These are phyloP conservation scores for Marisa cornuarietis DNA, from an alignment of 1,140 invertebrate species.

Conservation along the genomic window DNA sequence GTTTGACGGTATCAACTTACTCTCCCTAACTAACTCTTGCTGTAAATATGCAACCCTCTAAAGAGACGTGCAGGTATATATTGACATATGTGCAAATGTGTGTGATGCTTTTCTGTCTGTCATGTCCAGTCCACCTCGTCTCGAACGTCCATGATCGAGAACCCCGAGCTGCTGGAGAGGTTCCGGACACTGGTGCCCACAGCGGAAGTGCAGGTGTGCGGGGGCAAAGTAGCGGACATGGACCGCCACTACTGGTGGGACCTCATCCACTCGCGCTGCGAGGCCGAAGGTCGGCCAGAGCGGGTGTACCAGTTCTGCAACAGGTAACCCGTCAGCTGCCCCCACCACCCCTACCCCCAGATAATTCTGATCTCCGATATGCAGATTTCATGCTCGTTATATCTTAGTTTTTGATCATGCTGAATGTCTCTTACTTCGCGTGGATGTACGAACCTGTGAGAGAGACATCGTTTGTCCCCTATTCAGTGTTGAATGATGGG, in stretches of 20 bases:
- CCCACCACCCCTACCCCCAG: not conserved
- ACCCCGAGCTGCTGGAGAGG: conserved; percentile 42
- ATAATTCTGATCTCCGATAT: not conserved
- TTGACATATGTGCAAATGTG: not conserved
- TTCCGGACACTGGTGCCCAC: conserved; percentile 83
- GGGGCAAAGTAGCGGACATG: conserved; percentile 85
- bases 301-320: conserved; percentile 97
- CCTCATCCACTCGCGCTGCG: conserved; percentile 91
- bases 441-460: too few species aligned
- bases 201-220: conserved; percentile 93
- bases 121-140: conserved; percentile 21
- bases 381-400: not conserved
- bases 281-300: conserved; percentile 91
- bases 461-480: too few species aligned
- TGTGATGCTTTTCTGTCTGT: not conserved
- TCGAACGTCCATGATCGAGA: conserved; percentile 32
- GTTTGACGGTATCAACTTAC: too few species aligned
- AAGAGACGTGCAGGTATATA: too few species aligned
- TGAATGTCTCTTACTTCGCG: too few species aligned
- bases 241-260: conserved; percentile 97
- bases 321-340: conserved; percentile 72
- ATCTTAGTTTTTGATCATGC: not conserved
- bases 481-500: too few species aligned
- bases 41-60: too few species aligned
- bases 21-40: too few species aligned